Conservation (phyloP, 1,140 invertebrate species). For the Battus philenor region DNA sequence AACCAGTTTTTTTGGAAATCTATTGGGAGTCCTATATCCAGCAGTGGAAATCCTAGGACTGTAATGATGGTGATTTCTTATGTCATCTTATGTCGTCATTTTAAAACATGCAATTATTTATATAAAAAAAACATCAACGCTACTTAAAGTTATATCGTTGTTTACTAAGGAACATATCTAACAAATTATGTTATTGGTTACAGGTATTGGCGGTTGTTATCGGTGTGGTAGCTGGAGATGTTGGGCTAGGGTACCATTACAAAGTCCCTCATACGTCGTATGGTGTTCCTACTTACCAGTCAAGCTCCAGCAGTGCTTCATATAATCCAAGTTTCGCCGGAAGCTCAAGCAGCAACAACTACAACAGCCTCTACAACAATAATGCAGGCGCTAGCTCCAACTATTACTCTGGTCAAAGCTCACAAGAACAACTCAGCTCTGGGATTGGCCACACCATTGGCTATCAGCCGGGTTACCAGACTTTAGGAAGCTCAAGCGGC, state of each 20-base stretch:
- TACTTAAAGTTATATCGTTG: too few species aligned
- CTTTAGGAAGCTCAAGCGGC: neutral
- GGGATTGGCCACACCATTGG: neutral
- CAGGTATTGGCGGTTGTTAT: conserved; percentile 41
- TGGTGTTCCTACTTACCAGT: conserved; percentile 41
- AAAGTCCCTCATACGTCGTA: conserved; percentile 44
- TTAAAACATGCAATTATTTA: too few species aligned
- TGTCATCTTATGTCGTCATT: too few species aligned
- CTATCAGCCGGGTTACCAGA: neutral
- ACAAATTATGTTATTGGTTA: conserved; percentile 25
- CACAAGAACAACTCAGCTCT: neutral
- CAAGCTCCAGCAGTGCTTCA: conserved; percentile 21
- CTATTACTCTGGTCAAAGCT: conserved; percentile 7
- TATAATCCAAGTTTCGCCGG: conserved; percentile 23
- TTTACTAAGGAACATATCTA: too few species aligned
- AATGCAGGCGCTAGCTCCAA: conserved; percentile 1
- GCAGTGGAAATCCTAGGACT: too few species aligned
- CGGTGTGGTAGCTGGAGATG: conserved; percentile 39
- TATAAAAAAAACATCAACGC: too few species aligned
- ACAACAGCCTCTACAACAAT: conserved; percentile 8
- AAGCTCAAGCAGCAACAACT: neutral
- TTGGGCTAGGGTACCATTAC: conserved; percentile 52
- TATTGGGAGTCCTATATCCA: too few species aligned
- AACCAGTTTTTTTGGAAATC: too few species aligned
- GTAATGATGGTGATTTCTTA: too few species aligned